Conservation (phyloP, 2,888 invertebrate species). For the Sepiola atlantica region DNA sequence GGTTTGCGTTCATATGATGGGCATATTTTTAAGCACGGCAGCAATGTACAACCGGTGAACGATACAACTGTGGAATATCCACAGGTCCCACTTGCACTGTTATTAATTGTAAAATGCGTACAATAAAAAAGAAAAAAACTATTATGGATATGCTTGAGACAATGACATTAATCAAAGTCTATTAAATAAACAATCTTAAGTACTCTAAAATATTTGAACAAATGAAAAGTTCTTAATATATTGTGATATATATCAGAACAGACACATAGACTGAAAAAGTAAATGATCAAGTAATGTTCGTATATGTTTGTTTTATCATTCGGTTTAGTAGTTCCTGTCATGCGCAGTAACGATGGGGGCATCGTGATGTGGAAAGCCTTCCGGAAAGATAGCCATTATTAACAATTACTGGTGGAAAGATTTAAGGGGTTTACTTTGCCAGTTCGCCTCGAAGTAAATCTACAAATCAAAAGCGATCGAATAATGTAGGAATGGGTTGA, state of each 20-base stretch:
- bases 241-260: not conserved
- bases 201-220: not conserved
- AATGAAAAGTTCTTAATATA: not conserved
- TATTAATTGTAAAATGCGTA: not conserved
- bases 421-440: slow-evolving; percentile 2
- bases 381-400: slow-evolving; percentile 32
- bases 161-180: not conserved
- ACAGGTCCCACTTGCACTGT: no score
- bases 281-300: no score
- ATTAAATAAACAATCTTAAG: not conserved
- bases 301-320: not conserved
- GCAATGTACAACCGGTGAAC: no score
- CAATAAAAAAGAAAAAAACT: not conserved
- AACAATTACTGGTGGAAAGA: not conserved
- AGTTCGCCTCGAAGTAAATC: slow-evolving; percentile 8
- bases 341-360: not conserved
- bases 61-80: no score
- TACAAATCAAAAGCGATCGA: slow-evolving; percentile 6
- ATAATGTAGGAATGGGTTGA: not conserved
- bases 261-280: not conserved
- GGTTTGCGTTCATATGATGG: no score
- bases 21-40: no score
- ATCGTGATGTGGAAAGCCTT: not conserved
- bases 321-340: not conserved
- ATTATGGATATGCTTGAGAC: not conserved